Percentiles rank a stretch among this genome's conserved stretches.
phyloP scores from a whole-genome alignment of 2,797 vertebrate species.

The Sphaeramia orbicularis region DNA sequence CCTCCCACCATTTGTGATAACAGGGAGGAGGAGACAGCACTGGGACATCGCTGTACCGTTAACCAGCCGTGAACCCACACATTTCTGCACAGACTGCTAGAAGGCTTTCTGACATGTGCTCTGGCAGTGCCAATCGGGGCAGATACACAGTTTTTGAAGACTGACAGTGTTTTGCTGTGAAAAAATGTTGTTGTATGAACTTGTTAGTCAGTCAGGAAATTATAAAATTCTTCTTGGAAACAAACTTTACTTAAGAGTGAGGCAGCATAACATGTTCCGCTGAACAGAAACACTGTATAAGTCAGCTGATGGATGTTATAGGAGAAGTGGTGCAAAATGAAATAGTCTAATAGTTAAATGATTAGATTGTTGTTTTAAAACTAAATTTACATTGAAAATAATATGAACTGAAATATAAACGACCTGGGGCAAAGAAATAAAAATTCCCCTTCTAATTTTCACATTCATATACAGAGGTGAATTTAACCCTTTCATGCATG shows the following conservation, averaged over 20 bases:
- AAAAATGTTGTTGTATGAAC: background rate
- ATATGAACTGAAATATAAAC: too few species aligned
- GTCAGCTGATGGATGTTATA: too few species aligned
- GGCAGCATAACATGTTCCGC: too few species aligned
- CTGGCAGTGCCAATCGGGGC: background rate
- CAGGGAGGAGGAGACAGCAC: conserved; percentile 4
- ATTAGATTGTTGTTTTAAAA: too few species aligned
- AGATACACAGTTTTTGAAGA: background rate
- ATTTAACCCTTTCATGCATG: too few species aligned
- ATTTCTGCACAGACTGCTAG: background rate
- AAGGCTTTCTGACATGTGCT: background rate
- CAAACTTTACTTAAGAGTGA: background rate
- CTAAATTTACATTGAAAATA: too few species aligned
- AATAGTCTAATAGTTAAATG: too few species aligned
- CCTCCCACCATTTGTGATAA: background rate
- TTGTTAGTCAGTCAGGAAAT: background rate
- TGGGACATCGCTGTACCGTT: conserved; percentile 13
- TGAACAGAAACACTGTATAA: too few species aligned
- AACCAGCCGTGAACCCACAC: background rate
- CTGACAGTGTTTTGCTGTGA: background rate
- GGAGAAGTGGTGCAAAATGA: too few species aligned
- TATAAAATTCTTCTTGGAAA: background rate
- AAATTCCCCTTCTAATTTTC: too few species aligned
- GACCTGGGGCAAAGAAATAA: too few species aligned
- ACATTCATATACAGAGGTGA: too few species aligned